Evolutionary conservation across 2,113 vertebrate genomes (phyloP), one percentile per base, ranked within the genome.

Genomic region (Cyanoramphus novaezelandiae): DNA sequence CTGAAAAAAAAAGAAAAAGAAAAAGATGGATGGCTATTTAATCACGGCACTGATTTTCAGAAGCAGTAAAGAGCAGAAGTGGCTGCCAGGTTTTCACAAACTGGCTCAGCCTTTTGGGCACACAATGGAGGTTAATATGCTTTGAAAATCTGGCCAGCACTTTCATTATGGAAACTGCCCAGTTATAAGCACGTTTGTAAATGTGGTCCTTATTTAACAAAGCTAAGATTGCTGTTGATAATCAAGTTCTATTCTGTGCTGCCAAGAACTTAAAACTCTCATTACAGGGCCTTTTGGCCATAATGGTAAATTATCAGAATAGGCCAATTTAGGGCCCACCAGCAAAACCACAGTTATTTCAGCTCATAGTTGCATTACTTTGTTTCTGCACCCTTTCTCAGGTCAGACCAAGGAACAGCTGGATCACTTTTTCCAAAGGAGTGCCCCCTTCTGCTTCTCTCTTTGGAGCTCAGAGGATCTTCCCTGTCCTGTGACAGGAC

Each of bases 121-220:
- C 31, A 68, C 29, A 81, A 6, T 24, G 6, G 8, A 11, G 39
- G 17, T 17, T 89, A 78, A 91, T 21, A 12, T 5, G 53, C 60
- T 94, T 91, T 83, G 88, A 82, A 94, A 97, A 53, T 17, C 15
- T 75, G 69, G 43, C 50, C 83, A 90, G 29, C 7, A 13, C 21
- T 69, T 92, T 95, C 65, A 79, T 86, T 71, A 68, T 59, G 57
- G 77, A 91, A 91, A 91, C 62, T 92, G 57, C 53, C 52, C 52
- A 17, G 27, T 69, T 91, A 59, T 13, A 79, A 75, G 24, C 43
- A 85, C 7, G 0, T 87, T 89, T 6, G 9, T 60, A 93, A 93
- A 96, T 89, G 67, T 92, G 57, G 62, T 79, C 62, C 7, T 27
- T 92, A 89, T 82, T 97, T 85, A 85, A 57, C 29, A 85, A 84